A percentile compares a stretch with the other conserved stretches of the same genome.
phyloP scores from a whole-genome alignment of 2,888 invertebrate genomes.

The Ochlodes sylvanus region DNA sequence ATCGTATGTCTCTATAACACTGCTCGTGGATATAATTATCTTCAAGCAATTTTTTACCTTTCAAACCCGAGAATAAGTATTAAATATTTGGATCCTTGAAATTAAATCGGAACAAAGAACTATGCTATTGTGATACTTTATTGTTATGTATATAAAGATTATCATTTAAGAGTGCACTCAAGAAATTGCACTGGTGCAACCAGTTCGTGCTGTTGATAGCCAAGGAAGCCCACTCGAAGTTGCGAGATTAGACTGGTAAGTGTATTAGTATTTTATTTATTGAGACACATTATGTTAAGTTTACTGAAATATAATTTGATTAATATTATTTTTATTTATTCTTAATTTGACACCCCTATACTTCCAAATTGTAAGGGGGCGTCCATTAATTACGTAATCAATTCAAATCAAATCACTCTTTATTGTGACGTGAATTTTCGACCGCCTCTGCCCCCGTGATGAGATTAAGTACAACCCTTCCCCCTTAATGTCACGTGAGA shows the following conservation, averaged over 20 bases:
- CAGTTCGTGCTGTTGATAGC: background rate
- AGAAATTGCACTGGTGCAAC: conserved; percentile 2
- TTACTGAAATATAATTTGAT: conserved; percentile 22
- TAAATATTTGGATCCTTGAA: no score
- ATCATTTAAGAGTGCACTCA: background rate
- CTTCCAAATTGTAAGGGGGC: background rate
- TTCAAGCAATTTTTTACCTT: no score
- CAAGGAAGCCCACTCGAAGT: background rate
- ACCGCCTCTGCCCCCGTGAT: no score
- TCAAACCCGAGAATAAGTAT: no score
- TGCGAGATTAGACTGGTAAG: conserved; percentile 14
- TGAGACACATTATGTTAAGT: conserved; percentile 20
- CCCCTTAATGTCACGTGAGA: no score
- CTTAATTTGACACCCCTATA: background rate
- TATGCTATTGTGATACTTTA: no score
- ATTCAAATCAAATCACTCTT: no score
- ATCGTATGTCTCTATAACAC: no score
- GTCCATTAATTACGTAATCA: no score
- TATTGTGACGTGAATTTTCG: no score
- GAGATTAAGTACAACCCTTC: no score
- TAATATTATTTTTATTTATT: background rate
- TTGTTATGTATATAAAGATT: background rate
- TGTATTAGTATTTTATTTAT: conserved; percentile 34
- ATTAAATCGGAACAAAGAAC: no score
- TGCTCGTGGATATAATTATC: background rate